Conservation (phyloP, 2,113 vertebrate species). For the Notarius quadriscutis region DNA sequence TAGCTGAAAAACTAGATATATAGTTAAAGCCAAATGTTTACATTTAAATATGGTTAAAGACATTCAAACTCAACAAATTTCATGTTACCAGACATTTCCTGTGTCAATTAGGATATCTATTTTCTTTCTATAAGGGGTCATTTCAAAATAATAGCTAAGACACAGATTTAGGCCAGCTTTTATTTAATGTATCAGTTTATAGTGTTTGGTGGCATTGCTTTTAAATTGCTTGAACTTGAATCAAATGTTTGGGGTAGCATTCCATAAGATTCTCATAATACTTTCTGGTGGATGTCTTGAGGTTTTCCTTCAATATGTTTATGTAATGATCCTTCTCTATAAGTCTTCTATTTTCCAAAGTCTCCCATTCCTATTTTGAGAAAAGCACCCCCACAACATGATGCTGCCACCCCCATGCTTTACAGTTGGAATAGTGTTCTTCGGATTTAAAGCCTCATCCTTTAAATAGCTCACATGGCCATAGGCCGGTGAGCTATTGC, state of each 20-base stretch:
- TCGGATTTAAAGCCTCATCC: background rate
- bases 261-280: background rate
- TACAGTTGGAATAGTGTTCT: background rate
- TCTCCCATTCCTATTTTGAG: background rate
- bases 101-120: background rate
- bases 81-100: background rate
- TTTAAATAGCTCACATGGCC: background rate
- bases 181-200: background rate
- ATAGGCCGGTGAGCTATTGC: too few species aligned
- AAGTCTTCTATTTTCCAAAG: background rate
- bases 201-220: background rate
- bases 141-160: too few species aligned
- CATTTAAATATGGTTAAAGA: background rate
- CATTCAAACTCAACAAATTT: background rate
- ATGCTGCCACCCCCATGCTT: background rate
- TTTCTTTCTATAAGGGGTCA: too few species aligned
- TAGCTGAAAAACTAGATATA: background rate
- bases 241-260: background rate
- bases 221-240: background rate
- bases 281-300: background rate
- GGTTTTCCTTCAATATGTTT: background rate
- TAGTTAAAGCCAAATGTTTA: background rate
- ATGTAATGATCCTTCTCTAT: background rate
- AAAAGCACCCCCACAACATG: background rate
- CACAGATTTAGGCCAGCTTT: background rate